Conservation (phyloP, 1,140 invertebrate species). For the Tetragnatha versicolor region DNA sequence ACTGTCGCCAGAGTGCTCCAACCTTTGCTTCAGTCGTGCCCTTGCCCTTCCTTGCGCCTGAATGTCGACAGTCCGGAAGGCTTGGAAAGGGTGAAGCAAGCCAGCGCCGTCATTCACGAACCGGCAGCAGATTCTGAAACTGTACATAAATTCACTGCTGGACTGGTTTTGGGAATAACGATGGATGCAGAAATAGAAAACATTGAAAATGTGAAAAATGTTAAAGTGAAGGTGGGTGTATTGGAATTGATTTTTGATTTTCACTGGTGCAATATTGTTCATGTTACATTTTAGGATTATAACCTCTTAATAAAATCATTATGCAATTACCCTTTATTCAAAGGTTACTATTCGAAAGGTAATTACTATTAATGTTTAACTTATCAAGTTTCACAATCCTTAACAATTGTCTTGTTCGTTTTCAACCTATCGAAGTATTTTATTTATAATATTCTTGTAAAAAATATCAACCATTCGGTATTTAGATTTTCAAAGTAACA, state of each 20-base stretch:
- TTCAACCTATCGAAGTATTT: no score
- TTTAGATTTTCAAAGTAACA: no score
- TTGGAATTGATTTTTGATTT: not conserved
- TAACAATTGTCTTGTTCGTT: no score
- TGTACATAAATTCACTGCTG: slow-evolving; percentile 91
- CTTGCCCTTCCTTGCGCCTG: slow-evolving; percentile 57
- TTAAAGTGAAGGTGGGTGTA: slow-evolving; percentile 76
- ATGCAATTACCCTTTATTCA: no score
- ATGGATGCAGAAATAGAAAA: slow-evolving; percentile 86
- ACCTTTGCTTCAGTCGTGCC: slow-evolving; percentile 73
- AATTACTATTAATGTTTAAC: no score
- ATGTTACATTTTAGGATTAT: not conserved
- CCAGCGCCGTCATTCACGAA: slow-evolving; percentile 82
- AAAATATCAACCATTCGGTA: no score
- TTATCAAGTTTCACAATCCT: no score
- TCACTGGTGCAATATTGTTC: not conserved
- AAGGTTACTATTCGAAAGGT: no score
- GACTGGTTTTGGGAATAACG: slow-evolving; percentile 83
- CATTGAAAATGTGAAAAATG: slow-evolving; percentile 74
- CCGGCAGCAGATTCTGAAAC: slow-evolving; percentile 83
- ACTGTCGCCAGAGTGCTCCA: slow-evolving; percentile 80
- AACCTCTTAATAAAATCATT: not conserved
- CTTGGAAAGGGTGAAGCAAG: slow-evolving; percentile 61
- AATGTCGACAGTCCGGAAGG: slow-evolving; percentile 40
- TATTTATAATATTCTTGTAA: no score